These are phyloP conservation scores for Pseudochromis fuscus DNA, from an alignment of 2,797 vertebrate genomes.

Conservation along the genomic window DNA sequence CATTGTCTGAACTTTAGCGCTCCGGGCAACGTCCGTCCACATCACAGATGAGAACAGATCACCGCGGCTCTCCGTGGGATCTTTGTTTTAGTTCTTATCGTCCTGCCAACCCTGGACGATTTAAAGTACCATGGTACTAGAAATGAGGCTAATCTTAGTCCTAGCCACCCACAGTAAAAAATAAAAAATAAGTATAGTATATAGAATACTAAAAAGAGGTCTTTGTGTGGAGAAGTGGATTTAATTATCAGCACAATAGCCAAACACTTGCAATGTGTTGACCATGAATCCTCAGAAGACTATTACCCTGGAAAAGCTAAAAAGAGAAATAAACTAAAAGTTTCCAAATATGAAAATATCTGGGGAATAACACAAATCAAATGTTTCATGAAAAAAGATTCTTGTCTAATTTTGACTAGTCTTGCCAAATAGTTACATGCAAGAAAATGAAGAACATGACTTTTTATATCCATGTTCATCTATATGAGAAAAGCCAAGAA, in stretches of 20 bases:
- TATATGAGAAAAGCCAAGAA: neutral
- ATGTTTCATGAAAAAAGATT: no score
- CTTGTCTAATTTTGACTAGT: neutral
- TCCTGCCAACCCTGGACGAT: conserved; percentile 73
- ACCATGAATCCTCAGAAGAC: no score
- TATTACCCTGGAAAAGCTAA: no score
- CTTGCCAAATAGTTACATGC: neutral
- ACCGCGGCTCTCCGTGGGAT: conserved; percentile 28
- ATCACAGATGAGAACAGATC: conserved; percentile 11
- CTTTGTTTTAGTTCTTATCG: conserved; percentile 32
- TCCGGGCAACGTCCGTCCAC: conserved; percentile 29
- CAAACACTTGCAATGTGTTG: no score
- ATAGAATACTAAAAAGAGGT: no score
- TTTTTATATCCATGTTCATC: no score
- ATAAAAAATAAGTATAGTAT: no score
- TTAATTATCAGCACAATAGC: neutral
- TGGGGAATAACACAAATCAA: no score
- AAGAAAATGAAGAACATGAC: neutral
- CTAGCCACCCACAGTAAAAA: conserved; percentile 6
- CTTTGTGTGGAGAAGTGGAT: neutral
- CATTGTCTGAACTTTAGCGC: conserved; percentile 7
- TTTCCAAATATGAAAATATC: neutral
- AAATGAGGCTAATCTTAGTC: conserved; percentile 15
- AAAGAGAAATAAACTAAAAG: neutral
- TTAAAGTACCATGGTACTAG: conserved; percentile 61